A percentile compares a stretch with the other conserved stretches of the same genome.
Conservation (phyloP, 2,797 vertebrate genomes). For the Danio aesculapii region DNA sequence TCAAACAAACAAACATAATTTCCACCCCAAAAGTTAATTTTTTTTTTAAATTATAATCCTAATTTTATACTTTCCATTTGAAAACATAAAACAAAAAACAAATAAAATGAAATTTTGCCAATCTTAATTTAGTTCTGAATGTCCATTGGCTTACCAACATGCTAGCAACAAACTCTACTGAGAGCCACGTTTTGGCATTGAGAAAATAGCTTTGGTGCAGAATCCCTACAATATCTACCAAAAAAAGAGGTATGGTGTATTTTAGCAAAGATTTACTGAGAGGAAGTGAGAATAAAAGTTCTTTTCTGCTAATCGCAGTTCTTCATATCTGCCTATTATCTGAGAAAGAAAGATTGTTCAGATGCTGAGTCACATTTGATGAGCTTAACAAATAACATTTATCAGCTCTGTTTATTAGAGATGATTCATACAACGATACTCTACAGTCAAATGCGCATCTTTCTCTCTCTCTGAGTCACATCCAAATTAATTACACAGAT, state of each 20-base stretch:
- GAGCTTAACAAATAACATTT: conserved; percentile 20
- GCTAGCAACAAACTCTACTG: neutral
- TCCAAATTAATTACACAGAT: conserved; percentile 27
- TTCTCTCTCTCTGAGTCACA: conserved; percentile 11
- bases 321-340: conserved; percentile 13
- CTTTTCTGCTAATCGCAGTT: conserved; percentile 10
- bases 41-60: neutral
- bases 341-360: neutral
- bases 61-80: too few species aligned
- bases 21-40: neutral
- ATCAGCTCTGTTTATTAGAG: conserved; percentile 19
- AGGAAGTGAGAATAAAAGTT: neutral
- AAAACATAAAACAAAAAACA: too few species aligned
- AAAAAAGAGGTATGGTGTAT: neutral
- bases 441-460: conserved; percentile 4
- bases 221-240: neutral
- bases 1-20: too few species aligned
- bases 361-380: conserved; percentile 16
- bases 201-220: neutral
- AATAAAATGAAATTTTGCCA: too few species aligned
- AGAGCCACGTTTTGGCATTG: neutral
- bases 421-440: conserved; percentile 20
- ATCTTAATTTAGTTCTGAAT: too few species aligned
- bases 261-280: neutral
- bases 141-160: neutral